phyloP scores from a whole-genome alignment of 1,140 invertebrate species.

The Varroa destructor region DNA sequence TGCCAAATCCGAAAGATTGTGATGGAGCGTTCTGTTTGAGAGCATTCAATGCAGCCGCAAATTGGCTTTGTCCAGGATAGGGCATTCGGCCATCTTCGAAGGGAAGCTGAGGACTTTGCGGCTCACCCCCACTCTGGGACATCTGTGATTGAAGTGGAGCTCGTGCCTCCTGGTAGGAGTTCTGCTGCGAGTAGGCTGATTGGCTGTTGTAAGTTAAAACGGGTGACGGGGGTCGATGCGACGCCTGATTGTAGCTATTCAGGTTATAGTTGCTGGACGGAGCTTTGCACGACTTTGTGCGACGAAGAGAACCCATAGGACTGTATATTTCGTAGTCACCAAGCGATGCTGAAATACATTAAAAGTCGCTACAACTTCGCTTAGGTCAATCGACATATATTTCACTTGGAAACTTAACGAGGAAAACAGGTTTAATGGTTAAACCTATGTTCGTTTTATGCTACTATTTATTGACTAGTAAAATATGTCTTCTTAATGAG shows the following conservation, averaged over 20 bases:
- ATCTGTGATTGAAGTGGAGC: neutral
- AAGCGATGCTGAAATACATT: slow-evolving; percentile 1
- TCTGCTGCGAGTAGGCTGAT: too few relatives aligned
- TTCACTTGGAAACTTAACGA: too few relatives aligned
- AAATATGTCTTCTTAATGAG: too few relatives aligned
- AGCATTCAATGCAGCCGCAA: slow-evolving; percentile 12
- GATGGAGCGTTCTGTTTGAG: slow-evolving; percentile 6
- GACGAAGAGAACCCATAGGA: slow-evolving; percentile 11
- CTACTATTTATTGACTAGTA: too few relatives aligned
- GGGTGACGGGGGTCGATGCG: neutral
- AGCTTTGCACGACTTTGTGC: slow-evolving; percentile 24
- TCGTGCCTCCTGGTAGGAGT: neutral
- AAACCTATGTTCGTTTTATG: too few relatives aligned
- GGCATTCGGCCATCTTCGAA: slow-evolving; percentile 19
- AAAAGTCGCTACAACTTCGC: neutral
- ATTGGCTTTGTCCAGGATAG: slow-evolving; percentile 7
- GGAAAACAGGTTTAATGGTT: too few relatives aligned
- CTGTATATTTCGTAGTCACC: slow-evolving; percentile 23
- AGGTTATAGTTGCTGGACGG: neutral
- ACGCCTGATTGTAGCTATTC: neutral
- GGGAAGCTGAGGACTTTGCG: slow-evolving; percentile 19
- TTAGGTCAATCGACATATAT: too few relatives aligned
- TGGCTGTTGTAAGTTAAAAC: neutral
- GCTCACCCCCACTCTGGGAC: neutral
- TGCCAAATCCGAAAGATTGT: slow-evolving; percentile 19